Conservation (phyloP, 1,140 invertebrate species). For the Musca domestica region DNA sequence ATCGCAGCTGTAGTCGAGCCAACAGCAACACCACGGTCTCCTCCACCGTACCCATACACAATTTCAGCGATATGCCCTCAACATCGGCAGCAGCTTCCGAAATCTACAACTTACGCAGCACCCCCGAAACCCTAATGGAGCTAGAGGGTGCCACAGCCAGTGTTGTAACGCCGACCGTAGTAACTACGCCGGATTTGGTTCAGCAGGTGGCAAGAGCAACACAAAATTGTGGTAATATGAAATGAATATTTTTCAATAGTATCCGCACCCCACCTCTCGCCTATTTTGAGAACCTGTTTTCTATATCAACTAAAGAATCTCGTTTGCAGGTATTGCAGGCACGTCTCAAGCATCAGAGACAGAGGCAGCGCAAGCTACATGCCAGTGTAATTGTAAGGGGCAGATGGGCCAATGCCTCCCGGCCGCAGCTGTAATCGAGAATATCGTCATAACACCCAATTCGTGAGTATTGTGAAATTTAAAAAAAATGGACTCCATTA, state of each 20-base stretch:
- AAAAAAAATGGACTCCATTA: not conserved
- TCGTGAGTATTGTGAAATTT: conserved; percentile 8
- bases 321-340: conserved; percentile 50
- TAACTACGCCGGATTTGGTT: not conserved
- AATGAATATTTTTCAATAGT: not conserved
- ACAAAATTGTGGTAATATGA: conserved; percentile 10
- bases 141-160: conserved; percentile 21
- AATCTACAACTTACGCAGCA: not conserved
- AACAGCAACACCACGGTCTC: conserved; percentile 42
- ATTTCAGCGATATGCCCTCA: conserved; percentile 32
- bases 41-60: conserved; percentile 40
- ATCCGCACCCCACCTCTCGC: not conserved
- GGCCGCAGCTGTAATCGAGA: conserved; percentile 36
- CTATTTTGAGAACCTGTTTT: conserved; percentile 1
- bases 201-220: conserved; percentile 43
- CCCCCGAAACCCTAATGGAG: not conserved
- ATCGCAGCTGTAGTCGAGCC: conserved; percentile 37
- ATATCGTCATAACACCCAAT: conserved; percentile 12
- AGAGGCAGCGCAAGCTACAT: conserved; percentile 23
- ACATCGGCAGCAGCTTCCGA: conserved; percentile 42
- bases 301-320: conserved; percentile 45
- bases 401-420: conserved; percentile 32
- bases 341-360: conserved; percentile 37
- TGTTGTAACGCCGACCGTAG: conserved; percentile 37
- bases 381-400: conserved; percentile 33